These are phyloP conservation scores for Nothoprocta perdicaria DNA, from an alignment of 2,113 vertebrate species.

Conservation along the genomic window DNA sequence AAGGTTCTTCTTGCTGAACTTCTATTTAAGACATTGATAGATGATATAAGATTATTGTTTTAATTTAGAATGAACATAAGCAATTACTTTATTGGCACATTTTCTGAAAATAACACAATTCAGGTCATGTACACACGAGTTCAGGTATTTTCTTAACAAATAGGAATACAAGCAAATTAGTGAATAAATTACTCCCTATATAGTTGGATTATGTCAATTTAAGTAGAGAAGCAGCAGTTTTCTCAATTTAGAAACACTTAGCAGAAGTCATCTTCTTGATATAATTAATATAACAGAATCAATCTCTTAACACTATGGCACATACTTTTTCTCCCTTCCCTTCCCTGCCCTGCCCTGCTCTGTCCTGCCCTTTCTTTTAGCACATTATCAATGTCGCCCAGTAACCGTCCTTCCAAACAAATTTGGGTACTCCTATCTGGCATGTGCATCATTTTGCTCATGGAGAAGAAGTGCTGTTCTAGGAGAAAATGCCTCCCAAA, in stretches of 20 bases:
- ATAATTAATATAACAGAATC: not conserved
- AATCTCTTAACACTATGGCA: not conserved
- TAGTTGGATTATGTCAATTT: conserved; percentile 5
- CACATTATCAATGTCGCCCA: not conserved
- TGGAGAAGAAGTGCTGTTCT: not conserved
- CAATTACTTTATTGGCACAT: not conserved
- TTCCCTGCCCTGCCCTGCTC: too few relatives aligned
- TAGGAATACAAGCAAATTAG: not conserved
- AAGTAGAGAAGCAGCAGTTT: not conserved
- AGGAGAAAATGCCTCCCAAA: not conserved
- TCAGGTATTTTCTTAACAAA: conserved; percentile 15
- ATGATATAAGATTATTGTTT: not conserved
- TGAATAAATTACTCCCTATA: conserved; percentile 24
- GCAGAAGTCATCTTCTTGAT: conserved; percentile 15
- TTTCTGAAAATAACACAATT: not conserved
- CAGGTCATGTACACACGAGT: not conserved
- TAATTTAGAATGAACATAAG: not conserved
- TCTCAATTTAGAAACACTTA: conserved; percentile 11
- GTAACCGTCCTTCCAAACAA: not conserved
- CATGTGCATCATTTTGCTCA: not conserved
- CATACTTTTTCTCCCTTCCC: not conserved
- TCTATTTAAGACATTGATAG: not conserved
- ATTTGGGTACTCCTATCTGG: rapidly evolving
- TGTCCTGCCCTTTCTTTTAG: not conserved
- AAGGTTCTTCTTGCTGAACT: not conserved